Evolutionary conservation across 2,888 invertebrate genomes (phyloP).

Genomic region (Autographa gamma): DNA sequence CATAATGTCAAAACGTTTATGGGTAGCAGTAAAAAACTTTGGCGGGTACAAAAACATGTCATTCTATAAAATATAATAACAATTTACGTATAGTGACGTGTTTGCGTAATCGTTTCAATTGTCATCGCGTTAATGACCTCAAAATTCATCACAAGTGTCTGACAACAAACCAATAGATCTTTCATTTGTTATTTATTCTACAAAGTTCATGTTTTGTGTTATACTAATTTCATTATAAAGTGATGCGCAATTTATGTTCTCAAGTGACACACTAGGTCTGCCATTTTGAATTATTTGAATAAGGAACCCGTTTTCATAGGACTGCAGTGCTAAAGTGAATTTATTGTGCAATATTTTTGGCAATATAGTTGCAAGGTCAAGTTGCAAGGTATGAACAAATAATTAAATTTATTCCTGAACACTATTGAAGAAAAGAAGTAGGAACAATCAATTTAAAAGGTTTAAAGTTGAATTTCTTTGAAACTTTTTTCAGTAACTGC

Average conservation of each 20-base stretch:
- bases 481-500: too few species aligned
- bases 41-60: conserved; percentile 28
- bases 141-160: conserved; percentile 12
- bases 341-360: too few species aligned
- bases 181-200: not conserved
- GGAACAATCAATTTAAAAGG: too few species aligned
- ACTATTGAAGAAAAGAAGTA: too few species aligned
- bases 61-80: conserved; percentile 33
- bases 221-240: not conserved
- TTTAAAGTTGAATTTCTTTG: too few species aligned
- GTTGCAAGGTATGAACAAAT: too few species aligned
- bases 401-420: too few species aligned
- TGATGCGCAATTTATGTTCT: not conserved
- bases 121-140: conserved; percentile 10
- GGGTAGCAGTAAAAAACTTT: conserved; percentile 21
- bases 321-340: not conserved
- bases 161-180: not conserved
- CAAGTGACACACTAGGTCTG: not conserved
- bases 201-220: not conserved
- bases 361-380: too few species aligned
- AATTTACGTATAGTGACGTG: conserved; percentile 33
- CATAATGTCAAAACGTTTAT: conserved; percentile 16
- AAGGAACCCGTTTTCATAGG: not conserved
- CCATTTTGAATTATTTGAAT: conserved; percentile 4
- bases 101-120: conserved; percentile 42